These are phyloP conservation scores for Pilophorus perplexus DNA, from an alignment of 2,888 invertebrate species.

Conservation along the genomic window DNA sequence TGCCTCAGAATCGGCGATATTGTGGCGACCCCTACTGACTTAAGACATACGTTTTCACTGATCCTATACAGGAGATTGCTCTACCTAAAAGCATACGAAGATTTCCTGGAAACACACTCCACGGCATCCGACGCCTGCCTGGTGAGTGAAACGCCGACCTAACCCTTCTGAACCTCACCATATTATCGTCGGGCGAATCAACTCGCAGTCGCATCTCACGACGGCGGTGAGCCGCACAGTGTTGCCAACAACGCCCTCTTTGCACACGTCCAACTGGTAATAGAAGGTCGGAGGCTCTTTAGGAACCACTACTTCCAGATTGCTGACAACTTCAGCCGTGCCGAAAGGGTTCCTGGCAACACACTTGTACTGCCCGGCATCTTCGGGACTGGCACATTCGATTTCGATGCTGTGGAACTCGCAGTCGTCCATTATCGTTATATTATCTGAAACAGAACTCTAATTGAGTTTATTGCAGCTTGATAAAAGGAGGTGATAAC, in stretches of 20 bases:
- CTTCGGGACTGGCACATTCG: constrained; percentile 76
- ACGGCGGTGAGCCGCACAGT: constrained; percentile 26
- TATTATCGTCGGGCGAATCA: constrained; percentile 32
- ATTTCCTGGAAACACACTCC: no score
- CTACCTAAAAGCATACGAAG: no score
- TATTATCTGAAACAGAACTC: no score
- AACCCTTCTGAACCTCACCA: no score
- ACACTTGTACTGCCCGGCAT: constrained; percentile 86
- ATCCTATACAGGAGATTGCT: no score
- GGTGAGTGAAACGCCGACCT: no score
- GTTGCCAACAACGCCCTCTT: constrained; percentile 22
- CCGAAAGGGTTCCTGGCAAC: constrained; percentile 81
- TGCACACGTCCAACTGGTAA: constrained; percentile 22
- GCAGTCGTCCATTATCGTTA: constrained; percentile 55
- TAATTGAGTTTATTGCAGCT: no score
- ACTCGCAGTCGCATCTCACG: constrained; percentile 26
- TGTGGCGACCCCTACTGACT: no score
- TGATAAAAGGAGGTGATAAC: no score
- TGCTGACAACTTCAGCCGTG: constrained; percentile 65
- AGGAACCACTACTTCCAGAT: constrained; percentile 25
- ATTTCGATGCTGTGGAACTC: constrained; percentile 70
- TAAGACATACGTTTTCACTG: no score
- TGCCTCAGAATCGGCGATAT: no score
- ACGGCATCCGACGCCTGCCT: no score
- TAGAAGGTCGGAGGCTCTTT: constrained; percentile 31